These are phyloP conservation scores for Babyrousa celebensis DNA, from an alignment of 2,797 vertebrate species.

Conservation along the genomic window DNA sequence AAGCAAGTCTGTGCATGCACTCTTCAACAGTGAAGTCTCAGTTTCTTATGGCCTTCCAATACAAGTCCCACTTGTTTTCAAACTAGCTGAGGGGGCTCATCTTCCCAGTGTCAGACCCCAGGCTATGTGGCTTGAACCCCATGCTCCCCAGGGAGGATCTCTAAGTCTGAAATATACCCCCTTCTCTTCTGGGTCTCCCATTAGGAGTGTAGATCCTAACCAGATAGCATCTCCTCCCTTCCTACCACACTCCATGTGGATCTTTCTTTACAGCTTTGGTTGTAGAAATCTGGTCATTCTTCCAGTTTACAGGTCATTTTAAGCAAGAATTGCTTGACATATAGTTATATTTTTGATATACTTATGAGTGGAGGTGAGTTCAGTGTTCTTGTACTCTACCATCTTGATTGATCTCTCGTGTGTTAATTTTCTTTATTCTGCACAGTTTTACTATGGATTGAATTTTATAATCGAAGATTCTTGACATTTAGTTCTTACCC, in stretches of 20 bases:
- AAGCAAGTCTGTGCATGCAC: neutral
- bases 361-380: neutral
- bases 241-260: neutral
- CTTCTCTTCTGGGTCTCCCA: neutral
- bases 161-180: neutral
- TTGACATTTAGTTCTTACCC: neutral
- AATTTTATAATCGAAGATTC: constrained; percentile 46
- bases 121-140: neutral
- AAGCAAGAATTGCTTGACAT: neutral
- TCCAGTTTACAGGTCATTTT: neutral
- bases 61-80: neutral
- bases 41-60: neutral
- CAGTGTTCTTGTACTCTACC: neutral
- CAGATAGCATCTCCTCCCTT: neutral
- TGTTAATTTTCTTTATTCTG: constrained; percentile 49
- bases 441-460: neutral
- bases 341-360: neutral
- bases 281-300: neutral
- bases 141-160: neutral
- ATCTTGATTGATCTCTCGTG: neutral
- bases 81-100: neutral
- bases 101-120: neutral
- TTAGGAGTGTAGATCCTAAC: neutral
- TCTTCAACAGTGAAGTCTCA: neutral
- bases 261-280: neutral